These are phyloP conservation scores for Escarpia spicata DNA, from an alignment of 2,888 invertebrate genomes.

Conservation along the genomic window DNA sequence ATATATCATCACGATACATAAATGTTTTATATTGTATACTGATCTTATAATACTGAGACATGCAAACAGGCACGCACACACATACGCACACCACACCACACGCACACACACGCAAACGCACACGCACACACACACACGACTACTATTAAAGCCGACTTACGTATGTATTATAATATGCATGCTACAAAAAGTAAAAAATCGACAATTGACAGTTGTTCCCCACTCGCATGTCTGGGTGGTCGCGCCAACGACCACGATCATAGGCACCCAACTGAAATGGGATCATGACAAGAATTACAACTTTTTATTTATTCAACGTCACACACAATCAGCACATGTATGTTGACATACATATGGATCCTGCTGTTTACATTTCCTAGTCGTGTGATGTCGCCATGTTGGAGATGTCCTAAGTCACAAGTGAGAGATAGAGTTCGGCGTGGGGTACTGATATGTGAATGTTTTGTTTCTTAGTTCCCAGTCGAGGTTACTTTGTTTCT, in stretches of 20 bases:
- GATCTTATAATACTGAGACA: background rate
- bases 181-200: background rate
- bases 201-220: background rate
- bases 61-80: background rate
- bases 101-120: background rate
- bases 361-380: background rate
- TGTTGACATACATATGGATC: background rate
- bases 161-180: background rate
- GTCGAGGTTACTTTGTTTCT: background rate
- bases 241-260: background rate
- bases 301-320: background rate
- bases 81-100: background rate
- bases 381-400: background rate
- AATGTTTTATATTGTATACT: too few relatives aligned
- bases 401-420: background rate
- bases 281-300: background rate
- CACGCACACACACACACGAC: background rate
- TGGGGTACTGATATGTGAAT: background rate
- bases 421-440: background rate
- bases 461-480: background rate
- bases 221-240: background rate
- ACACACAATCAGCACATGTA: background rate
- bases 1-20: too few relatives aligned
- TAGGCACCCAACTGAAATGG: background rate
- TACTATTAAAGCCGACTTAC: background rate